A percentile compares a stretch with the other conserved stretches of the same genome.
phyloP scores from a whole-genome alignment of 92 coral and sea anemone species.

The Bergia sp. region DNA sequence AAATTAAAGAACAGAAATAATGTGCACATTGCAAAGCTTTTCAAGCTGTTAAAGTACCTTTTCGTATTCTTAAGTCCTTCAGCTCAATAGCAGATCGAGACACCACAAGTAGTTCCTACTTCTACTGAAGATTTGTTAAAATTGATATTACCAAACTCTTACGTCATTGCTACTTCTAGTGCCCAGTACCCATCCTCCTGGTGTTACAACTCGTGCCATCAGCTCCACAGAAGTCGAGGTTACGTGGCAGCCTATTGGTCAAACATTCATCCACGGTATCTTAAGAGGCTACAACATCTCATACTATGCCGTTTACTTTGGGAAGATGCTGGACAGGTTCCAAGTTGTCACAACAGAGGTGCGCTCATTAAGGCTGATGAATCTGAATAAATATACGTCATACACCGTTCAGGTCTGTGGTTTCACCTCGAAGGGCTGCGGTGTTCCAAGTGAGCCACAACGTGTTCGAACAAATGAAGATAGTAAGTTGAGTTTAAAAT shows the following conservation, averaged over 20 bases:
- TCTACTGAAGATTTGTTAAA: no score
- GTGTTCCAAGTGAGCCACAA: background rate
- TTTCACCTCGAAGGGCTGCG: conserved; percentile 51
- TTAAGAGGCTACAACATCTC: conserved; percentile 39
- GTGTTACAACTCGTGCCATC: background rate
- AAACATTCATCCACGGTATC: conserved; percentile 34
- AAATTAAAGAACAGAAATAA: no score
- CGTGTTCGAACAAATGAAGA: conserved; percentile 39
- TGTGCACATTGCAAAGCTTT: no score
- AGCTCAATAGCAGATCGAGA: no score
- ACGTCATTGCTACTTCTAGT: background rate
- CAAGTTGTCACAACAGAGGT: background rate
- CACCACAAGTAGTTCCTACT: no score
- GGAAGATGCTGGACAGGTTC: background rate
- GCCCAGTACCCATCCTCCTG: conserved; percentile 35
- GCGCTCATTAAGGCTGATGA: background rate
- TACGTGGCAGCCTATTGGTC: conserved; percentile 50
- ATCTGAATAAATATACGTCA: conserved; percentile 36
- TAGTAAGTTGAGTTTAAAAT: conserved; percentile 20
- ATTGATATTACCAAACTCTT: background rate
- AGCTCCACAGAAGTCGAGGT: conserved; percentile 38
- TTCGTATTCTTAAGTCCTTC: no score
- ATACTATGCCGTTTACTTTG: conserved; percentile 10
- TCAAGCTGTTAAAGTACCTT: no score
- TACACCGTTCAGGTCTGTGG: conserved; percentile 46